phyloP scores from a whole-genome alignment of 2,797 vertebrate species.

The Nothura maculosa region DNA sequence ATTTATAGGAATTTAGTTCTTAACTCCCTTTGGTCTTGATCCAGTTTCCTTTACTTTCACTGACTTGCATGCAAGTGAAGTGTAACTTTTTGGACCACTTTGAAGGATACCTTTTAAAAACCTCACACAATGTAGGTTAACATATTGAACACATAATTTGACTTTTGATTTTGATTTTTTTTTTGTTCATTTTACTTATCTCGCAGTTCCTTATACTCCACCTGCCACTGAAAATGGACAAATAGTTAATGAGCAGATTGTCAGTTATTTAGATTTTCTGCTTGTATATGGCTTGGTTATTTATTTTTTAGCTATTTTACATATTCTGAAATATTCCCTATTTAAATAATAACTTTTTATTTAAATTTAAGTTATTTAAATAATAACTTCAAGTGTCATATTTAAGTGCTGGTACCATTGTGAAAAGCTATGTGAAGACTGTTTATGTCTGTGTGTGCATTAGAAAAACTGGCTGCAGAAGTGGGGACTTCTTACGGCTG shows the following conservation, averaged over 20 bases:
- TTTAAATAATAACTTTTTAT: neutral
- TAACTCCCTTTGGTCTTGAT: constrained; percentile 42
- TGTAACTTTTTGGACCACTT: constrained; percentile 21
- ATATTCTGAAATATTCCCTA: neutral
- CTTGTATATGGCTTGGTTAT: neutral
- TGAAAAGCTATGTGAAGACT: constrained; percentile 5
- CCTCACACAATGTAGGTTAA: neutral
- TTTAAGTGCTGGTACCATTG: neutral
- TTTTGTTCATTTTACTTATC: neutral
- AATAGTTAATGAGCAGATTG: neutral
- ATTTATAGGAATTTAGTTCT: constrained; percentile 52
- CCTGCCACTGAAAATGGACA: neutral
- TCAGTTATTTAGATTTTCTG: neutral
- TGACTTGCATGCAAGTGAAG: neutral
- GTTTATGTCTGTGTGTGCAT: constrained; percentile 39
- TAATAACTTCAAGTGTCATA: neutral
- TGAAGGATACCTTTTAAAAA: constrained; percentile 32
- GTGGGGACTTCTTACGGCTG: constrained; percentile 96
- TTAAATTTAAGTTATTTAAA: neutral
- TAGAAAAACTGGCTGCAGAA: constrained; percentile 93
- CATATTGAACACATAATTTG: neutral
- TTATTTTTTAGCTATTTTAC: neutral
- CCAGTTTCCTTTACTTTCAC: constrained; percentile 30
- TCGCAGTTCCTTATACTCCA: neutral
- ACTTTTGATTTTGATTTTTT: neutral